Conservation (phyloP, 1,140 invertebrate species). For the Cydia fagiglandana region DNA sequence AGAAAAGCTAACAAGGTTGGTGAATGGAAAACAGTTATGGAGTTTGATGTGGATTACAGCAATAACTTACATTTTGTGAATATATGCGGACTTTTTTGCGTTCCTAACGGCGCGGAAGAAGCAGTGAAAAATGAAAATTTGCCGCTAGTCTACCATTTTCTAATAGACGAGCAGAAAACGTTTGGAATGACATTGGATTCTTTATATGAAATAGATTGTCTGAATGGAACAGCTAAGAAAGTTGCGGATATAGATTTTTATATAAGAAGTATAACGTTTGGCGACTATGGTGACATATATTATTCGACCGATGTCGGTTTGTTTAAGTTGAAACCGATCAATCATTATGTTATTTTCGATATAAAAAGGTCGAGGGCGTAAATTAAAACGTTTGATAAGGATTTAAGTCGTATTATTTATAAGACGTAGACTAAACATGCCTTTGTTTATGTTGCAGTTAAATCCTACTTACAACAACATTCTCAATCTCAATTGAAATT, state of each 20-base stretch:
- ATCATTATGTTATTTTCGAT: constrained; percentile 63
- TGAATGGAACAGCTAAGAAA: constrained; percentile 60
- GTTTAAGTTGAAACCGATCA: constrained; percentile 62
- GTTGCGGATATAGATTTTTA: constrained; percentile 57
- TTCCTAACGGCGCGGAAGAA: constrained; percentile 45
- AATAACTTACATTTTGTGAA: constrained; percentile 65
- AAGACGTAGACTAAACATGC: neutral
- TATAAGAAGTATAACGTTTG: constrained; percentile 65
- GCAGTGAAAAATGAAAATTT: constrained; percentile 64
- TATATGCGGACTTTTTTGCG: constrained; percentile 68
- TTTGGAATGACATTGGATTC: constrained; percentile 57
- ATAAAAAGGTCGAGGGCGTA: constrained; percentile 44
- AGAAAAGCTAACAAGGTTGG: constrained; percentile 47
- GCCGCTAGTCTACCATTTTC: constrained; percentile 58
- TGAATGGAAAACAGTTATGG: constrained; percentile 60
- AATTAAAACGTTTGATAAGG: constrained; percentile 30
- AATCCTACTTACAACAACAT: too few species aligned
- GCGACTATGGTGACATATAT: constrained; percentile 71
- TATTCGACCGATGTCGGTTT: constrained; percentile 60
- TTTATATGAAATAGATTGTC: constrained; percentile 61
- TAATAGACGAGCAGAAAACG: constrained; percentile 56
- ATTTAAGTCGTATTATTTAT: constrained; percentile 29
- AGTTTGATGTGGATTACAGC: constrained; percentile 63
- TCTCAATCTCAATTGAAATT: too few species aligned
- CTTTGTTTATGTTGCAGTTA: neutral